A percentile compares a stretch with the other conserved stretches of the same genome.
Conservation (phyloP, 2,113 vertebrate genomes). For the Tychaedon coryphoeus region DNA sequence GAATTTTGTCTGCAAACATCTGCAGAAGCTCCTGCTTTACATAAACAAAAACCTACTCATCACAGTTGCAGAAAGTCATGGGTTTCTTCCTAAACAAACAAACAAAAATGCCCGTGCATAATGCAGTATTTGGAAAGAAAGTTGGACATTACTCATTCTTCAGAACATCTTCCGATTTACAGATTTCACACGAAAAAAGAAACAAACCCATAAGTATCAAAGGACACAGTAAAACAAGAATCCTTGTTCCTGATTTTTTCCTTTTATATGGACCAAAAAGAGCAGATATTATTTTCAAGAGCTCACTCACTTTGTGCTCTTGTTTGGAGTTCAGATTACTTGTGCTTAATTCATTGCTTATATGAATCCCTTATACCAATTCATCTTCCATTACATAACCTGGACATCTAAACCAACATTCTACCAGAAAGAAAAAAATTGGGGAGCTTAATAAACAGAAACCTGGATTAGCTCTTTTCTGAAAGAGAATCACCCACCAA, state of each 20-base stretch:
- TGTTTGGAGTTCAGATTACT: not conserved
- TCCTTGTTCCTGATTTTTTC: not conserved
- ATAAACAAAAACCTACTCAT: not conserved
- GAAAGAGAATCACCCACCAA: not conserved
- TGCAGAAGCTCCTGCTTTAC: constrained; percentile 4
- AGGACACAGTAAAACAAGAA: not conserved
- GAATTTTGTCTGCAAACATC: constrained; percentile 11
- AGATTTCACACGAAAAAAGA: not conserved
- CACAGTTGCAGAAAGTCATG: not conserved
- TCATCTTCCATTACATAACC: not conserved
- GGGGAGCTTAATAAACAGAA: not conserved
- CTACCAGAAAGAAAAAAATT: not conserved
- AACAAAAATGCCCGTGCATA: not conserved
- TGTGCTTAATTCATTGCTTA: not conserved
- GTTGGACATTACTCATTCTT: not conserved
- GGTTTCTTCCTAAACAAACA: constrained; percentile 31
- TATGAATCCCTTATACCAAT: not conserved
- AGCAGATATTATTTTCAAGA: not conserved
- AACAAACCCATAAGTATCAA: not conserved
- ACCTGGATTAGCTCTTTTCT: not conserved
- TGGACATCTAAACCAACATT: not conserved
- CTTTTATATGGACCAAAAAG: not conserved
- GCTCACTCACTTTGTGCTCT: not conserved
- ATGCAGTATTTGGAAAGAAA: constrained; percentile 38
- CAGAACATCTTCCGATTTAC: not conserved